Evolutionary conservation across 2,888 invertebrate genomes (phyloP), one percentile per base, ranked within the genome.

Genomic region (Rhamphomyia laevipes): DNA sequence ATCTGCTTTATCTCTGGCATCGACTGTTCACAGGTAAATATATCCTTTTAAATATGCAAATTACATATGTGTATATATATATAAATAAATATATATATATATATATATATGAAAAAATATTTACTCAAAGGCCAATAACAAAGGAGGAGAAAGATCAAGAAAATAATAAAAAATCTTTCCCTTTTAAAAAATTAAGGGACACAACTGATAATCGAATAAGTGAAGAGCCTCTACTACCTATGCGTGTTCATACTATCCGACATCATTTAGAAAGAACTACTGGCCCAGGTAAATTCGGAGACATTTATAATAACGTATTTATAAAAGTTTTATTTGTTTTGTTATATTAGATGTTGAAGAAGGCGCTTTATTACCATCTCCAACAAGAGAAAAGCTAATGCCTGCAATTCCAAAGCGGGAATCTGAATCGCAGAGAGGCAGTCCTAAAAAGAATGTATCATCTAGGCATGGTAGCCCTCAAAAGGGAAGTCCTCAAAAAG

Each of bases 81-180:
- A n/a, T n/a, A n/a, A n/a, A n/a, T n/a, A 18, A 41, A 41, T 31
- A 23, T 46, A 38, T 43, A 16, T 35, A 30, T 16, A 18, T 18
- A 40, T 16, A 18, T 21, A 21, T 40, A n/a, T 40, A 40, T 40
- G 12, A 18, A 13, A 21, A 18, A 18, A 35, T 13, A 38, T 17
- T 33, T 16, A 13, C 21, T 53, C 63, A 50, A 69, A 87, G 87
- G 74, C 82, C 83, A 47, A 79, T 86, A 56, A 83, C 87, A 52
- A 84, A 87, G 62, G 89, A 88, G 64, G 89, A 89, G 64, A 89
- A 89, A 64, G 88, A 87, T 57, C 83, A 86, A 60, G 88, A 88
- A 70, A 84, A 83, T 66, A 86, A 84, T 62, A 85, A 85, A 57
- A 87, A 86, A 71, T 80, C 79, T 51, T 82, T 83, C 37, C 84